Evolutionary conservation across 2,888 invertebrate genomes (phyloP).

Genomic region (Mystacides longicornis): DNA sequence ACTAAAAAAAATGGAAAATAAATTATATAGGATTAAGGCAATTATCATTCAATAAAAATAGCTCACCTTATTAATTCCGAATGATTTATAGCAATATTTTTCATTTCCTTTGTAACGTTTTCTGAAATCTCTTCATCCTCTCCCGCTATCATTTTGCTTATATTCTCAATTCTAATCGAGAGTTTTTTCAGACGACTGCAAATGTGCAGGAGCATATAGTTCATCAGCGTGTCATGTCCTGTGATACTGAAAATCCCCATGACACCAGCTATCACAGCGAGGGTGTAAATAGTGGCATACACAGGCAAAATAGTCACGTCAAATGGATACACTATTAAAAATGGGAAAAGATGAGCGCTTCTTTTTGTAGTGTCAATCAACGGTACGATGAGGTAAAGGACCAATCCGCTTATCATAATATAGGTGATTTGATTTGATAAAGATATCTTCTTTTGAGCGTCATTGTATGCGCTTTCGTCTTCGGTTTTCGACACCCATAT

Average conservation of each 20-base stretch:
- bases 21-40: background rate
- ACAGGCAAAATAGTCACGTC: background rate
- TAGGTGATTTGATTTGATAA: background rate
- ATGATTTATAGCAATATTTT: background rate
- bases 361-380: background rate
- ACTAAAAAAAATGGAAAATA: background rate
- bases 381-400: background rate
- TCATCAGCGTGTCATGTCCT: conserved; percentile 5
- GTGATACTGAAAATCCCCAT: background rate
- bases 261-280: background rate
- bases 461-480: background rate
- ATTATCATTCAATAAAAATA: too few relatives aligned
- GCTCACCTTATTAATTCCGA: background rate
- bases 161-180: background rate
- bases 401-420: background rate
- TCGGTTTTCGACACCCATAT: background rate
- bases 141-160: background rate
- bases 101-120: background rate
- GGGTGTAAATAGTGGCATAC: background rate
- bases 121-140: background rate
- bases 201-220: conserved; percentile 5
- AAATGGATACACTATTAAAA: conserved; percentile 1
- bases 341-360: background rate
- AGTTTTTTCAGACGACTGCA: background rate
- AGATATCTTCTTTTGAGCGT: background rate